These are phyloP conservation scores for Urocynchramus pylzowi DNA, from an alignment of 2,113 vertebrate species.

Conservation along the genomic window DNA sequence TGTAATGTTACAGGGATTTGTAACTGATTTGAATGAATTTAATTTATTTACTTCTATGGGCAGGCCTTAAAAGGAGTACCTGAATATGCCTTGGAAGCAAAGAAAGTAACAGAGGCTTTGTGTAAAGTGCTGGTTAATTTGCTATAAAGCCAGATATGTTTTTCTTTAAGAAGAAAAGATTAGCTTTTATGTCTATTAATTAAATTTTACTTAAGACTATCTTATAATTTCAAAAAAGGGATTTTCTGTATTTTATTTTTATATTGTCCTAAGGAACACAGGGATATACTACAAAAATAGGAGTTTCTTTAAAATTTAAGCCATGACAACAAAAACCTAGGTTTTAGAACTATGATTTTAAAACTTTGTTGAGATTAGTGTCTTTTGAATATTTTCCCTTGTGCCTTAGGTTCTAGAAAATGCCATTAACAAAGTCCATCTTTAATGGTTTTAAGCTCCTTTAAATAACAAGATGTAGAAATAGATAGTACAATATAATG, in stretches of 20 bases:
- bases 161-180: neutral
- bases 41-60: constrained; percentile 34
- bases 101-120: neutral
- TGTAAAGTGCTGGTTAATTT: neutral
- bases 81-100: neutral
- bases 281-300: neutral
- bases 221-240: neutral
- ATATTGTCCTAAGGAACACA: neutral
- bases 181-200: constrained; percentile 25
- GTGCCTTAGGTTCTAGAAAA: neutral
- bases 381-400: neutral
- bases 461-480: neutral
- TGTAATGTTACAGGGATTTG: neutral
- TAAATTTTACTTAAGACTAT: neutral
- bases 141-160: neutral
- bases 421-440: neutral
- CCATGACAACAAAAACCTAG: neutral
- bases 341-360: neutral
- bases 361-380: neutral
- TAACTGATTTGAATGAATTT: constrained; percentile 34
- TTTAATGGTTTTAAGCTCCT: neutral
- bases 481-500: neutral
- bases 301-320: neutral
- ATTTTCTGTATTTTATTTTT: neutral
- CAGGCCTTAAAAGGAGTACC: neutral